Evolutionary conservation across 2,797 vertebrate species (phyloP).

Genomic region (Cyprinodon diabolis): DNA sequence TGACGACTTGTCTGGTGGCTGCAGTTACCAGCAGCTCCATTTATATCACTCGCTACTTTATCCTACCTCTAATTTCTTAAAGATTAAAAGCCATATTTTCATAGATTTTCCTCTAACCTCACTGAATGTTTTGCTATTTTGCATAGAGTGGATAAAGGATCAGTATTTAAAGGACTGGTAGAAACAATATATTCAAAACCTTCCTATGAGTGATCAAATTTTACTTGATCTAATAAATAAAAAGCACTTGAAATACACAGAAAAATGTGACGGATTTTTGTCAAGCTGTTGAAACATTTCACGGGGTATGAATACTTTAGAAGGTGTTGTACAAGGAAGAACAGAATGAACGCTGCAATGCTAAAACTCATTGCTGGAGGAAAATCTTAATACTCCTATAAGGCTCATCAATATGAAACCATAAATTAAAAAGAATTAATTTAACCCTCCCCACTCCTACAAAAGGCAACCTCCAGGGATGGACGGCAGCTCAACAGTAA

Average conservation of each 20-base stretch:
- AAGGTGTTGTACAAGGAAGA: no score
- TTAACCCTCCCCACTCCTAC: background rate
- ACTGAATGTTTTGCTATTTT: background rate
- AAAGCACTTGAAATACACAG: background rate
- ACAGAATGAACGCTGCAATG: background rate
- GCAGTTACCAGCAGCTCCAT: no score
- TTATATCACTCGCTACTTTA: no score
- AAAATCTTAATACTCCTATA: background rate
- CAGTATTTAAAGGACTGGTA: background rate
- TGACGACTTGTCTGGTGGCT: no score
- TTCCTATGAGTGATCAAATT: background rate
- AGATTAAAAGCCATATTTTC: background rate
- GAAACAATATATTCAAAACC: background rate
- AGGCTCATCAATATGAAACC: background rate
- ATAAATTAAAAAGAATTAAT: background rate
- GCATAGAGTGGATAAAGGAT: background rate
- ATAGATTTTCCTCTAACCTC: background rate
- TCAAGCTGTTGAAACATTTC: background rate
- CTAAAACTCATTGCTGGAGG: background rate
- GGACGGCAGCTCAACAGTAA: slow-evolving; percentile 14
- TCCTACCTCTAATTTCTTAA: no score
- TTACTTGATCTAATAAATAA: background rate
- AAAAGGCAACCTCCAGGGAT: background rate
- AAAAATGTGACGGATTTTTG: background rate
- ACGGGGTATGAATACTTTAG: background rate